Evolutionary conservation across 2,797 vertebrate species (phyloP), one percentile per base, ranked within the genome.

Genomic region (Crypturellus tataupa): DNA sequence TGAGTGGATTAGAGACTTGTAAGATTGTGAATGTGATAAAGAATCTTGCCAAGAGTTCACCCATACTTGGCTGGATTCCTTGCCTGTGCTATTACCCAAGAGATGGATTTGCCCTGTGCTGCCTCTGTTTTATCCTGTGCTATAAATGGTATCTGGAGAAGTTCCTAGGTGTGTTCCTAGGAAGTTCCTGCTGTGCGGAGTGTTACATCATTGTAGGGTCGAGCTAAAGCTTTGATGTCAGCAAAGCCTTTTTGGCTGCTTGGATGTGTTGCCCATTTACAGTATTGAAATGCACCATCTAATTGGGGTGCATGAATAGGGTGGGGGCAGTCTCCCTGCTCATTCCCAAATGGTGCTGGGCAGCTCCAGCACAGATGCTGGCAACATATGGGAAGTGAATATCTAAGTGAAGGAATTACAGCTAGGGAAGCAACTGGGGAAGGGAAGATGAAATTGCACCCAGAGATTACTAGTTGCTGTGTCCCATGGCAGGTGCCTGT

Each of bases 11-110:
- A 46, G 83, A 71, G 24, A 20, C 1, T 60, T 60, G 0, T 5
- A 35, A 20, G 3, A 46, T 37, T 78, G 59, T 15, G 15, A 80
- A 53, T 0, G 0, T 39, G 24, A 46, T 35, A 7, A 55, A 44
- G 75, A 87, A 7, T 46, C 18, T 68, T 47, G 20, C 25, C 19
- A 21, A 37, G 27, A 17, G 3, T 13, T 33, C 15, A 24, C 44
- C 64, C n/a, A 68, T 46, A 17, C 23, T 21, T 23, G 19, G 21
- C 42, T 46, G n/a, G 64, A 17, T 44, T 44, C 31, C 40, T 44
- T 31, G 14, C 11, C 12, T 7, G 29, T 67, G 31, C 13, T 23
- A 14, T 47, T 35, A 44, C 31, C 13, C 14, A 68, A 24, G 65
- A 56, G 31, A 13, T 83, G 59, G 16, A 31, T 93, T 86, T 86